These are phyloP conservation scores for Misgurnus anguillicaudatus DNA, from an alignment of 2,113 vertebrate species.

Conservation along the genomic window DNA sequence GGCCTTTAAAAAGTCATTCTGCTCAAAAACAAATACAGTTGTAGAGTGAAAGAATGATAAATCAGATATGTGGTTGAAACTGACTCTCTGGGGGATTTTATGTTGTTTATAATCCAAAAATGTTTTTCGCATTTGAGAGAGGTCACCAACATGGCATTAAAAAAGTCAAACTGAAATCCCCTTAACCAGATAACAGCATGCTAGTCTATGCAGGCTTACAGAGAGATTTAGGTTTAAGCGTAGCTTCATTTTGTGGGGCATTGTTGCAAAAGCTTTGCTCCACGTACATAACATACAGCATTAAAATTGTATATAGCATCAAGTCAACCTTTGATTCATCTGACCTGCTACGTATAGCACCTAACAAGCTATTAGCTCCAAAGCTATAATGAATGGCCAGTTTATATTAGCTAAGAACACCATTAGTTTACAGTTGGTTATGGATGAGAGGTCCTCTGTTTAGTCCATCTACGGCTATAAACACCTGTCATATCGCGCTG, in stretches of 20 bases:
- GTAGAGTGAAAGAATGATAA: not conserved
- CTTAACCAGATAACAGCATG: constrained; percentile 63
- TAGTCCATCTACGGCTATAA: constrained; percentile 27
- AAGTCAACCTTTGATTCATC: not conserved
- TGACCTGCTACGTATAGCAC: not conserved
- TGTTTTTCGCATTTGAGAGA: constrained; percentile 32
- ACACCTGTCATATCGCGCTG: constrained; percentile 13
- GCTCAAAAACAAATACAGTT: not conserved
- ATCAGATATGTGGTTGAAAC: not conserved
- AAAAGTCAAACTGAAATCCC: constrained; percentile 63
- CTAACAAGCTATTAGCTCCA: constrained; percentile 1
- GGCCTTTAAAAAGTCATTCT: not conserved
- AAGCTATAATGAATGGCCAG: constrained; percentile 20
- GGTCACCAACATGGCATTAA: constrained; percentile 47
- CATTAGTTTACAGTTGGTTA: not conserved
- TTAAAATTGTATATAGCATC: not conserved
- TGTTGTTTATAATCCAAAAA: constrained; percentile 56
- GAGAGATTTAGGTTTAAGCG: constrained; percentile 57
- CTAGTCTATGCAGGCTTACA: constrained; percentile 58
- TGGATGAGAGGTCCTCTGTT: not conserved
- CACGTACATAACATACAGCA: not conserved
- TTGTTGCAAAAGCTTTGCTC: not conserved
- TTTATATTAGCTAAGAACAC: not conserved
- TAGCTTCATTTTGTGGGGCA: constrained; percentile 37
- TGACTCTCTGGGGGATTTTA: constrained; percentile 6